Evolutionary conservation across 1,140 invertebrate species (phyloP).

Genomic region (Contarinia nasturtii): DNA sequence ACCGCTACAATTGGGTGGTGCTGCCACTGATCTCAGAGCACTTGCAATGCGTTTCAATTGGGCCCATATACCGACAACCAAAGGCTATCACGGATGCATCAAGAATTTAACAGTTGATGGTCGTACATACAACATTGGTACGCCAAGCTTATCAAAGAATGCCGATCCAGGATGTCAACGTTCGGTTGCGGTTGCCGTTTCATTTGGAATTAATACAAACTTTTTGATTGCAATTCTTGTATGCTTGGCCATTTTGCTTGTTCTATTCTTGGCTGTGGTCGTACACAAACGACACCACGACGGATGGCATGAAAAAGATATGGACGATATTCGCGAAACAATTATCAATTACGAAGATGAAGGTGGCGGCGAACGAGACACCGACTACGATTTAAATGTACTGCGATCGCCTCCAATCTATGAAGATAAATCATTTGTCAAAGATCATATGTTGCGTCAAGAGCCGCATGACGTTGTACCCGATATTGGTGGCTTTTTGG

Average conservation of each 20-base stretch:
- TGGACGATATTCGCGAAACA: constrained; percentile 90
- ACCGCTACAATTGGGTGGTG: constrained; percentile 72
- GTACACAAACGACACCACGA: constrained; percentile 67
- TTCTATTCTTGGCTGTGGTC: constrained; percentile 69
- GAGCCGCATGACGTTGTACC: constrained; percentile 35
- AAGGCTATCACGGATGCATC: constrained; percentile 67
- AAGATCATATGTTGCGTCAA: constrained; percentile 12
- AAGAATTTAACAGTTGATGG: constrained; percentile 66
- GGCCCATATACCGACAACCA: constrained; percentile 39
- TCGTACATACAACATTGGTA: constrained; percentile 55
- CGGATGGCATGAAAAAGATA: constrained; percentile 72
- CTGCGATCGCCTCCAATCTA: constrained; percentile 33
- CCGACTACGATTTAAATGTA: constrained; percentile 85
- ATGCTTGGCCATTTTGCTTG: constrained; percentile 54
- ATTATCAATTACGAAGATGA: constrained; percentile 96
- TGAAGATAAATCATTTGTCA: constrained; percentile 20
- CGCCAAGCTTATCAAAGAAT: constrained; percentile 44
- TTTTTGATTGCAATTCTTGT: constrained; percentile 69
- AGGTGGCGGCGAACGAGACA: constrained; percentile 88
- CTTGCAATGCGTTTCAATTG: constrained; percentile 38
- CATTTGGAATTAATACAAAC: constrained; percentile 63
- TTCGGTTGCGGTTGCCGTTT: constrained; percentile 46
- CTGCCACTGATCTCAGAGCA: constrained; percentile 36
- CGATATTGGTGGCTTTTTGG: constrained; percentile 79
- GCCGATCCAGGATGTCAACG: constrained; percentile 47